Evolutionary conservation across 2,888 invertebrate genomes (phyloP), one percentile per base, ranked within the genome.

Genomic region (Heptascelio sp.): DNA sequence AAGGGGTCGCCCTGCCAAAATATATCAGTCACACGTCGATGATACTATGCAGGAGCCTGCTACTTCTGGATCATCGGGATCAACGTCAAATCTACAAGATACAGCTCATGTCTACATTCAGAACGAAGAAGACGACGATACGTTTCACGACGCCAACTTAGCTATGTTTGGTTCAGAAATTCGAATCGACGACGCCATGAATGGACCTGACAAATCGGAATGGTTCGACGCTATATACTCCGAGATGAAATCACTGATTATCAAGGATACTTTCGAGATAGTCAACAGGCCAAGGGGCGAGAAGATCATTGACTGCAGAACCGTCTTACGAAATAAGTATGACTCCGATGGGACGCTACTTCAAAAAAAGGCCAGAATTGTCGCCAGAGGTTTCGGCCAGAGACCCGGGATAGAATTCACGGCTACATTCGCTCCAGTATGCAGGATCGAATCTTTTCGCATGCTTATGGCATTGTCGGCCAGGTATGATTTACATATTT

Each of bases 401-500:
- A 9, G 37, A 15, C 25, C 26, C 2, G 37, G 37, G 37, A 37
- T 37, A 4, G 37, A 37, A 9, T 37, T 37, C 37, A 11, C 11
- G 37, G 76, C 85, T 13, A 87, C 81, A 0, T 87, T 68, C 17
- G 84, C 84, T 0, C 78, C 83, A 0, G 85, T 86, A 4, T 78
- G 76, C 15, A 62, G 84, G 2, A 19, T 85, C 19, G 55, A 70
- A 25, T 86, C 86, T 0, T 37, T 86, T 0, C 2, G 82, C 8
- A 15, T 83, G 9, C 6, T 84, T 9, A 46, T 83, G 15, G 62
- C 86, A 0, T n/a, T 87, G 4, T 85, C 87, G 3, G 84, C 71
- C 15, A 65, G 76, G 26, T 21, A 55, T 1, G 72, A 46, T 0
- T 73, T 89, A 82, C 19, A 75, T 8, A 78, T 89, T 2, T 43